Base-by-base conservation (phyloP, 2,888 invertebrate genomes). In the Adelognathus sp. region DNA sequence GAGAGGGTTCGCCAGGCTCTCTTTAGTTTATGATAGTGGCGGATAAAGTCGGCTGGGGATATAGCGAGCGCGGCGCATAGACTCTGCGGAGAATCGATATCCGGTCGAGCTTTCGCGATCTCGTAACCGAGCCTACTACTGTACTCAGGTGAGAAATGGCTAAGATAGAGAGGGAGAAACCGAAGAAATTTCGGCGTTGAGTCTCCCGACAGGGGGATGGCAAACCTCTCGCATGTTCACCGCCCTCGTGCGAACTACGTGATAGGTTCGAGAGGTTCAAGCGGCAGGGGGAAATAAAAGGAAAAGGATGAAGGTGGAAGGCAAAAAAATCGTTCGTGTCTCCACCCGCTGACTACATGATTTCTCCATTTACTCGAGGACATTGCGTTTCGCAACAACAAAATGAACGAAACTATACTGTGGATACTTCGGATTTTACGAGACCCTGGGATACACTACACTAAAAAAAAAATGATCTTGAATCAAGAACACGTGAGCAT, bases 31-130 rank as follows among this genome's bases (percentile, higher is more conserved):
- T 54, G 54, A 24, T 69, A 24, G 44, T 60, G 33, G 16, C 39
- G n/a, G 58, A 39, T 39, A 58, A 31, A 27, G 24, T 21, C 16
- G 7, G 31, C 36, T 33, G 58, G 31, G 14, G 50, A 44, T n/a
- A n/a, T n/a, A n/a, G n/a, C n/a, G n/a, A 41, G 36, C n/a, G 21
- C n/a, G 11, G 50, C 29, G 9, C 46, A 41, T 21, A 36, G 46
- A 41, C 54, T 36, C n/a, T n/a, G n/a, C 46, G 29, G 50, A 54
- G 46, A 69, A 76, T 76, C 76, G 76, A 76, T 76, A 70, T 70
- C 76, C 70, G 56, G 63, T 50, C 58, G 70, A 70, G 70, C 46
- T 58, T 56, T 36, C 39, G 29, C 33, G 27, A 73, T 56, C 73
- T 58, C 56, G 63, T 63, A n/a, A 41, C 64, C 24, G 56, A 41